A percentile compares a stretch with the other conserved stretches of the same genome.
phyloP scores from a whole-genome alignment of 2,113 vertebrate species.

The Indicator indicator region DNA sequence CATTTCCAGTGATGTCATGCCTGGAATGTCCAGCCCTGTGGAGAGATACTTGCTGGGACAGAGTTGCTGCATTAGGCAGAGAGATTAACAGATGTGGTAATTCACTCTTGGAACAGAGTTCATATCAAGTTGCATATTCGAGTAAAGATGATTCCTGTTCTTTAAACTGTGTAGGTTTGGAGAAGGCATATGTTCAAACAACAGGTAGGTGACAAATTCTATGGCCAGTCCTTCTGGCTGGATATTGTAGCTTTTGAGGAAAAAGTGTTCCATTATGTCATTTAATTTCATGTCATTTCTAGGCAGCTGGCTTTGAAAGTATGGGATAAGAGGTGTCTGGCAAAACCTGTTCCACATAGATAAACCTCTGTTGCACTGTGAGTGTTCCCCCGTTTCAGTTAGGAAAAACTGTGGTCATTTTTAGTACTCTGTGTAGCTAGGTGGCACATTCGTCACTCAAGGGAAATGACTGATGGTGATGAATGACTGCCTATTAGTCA shows the following conservation, averaged over 20 bases:
- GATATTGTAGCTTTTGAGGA: not conserved
- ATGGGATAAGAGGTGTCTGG: not conserved
- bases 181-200: not conserved
- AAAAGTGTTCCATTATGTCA: not conserved
- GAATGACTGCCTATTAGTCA: not conserved
- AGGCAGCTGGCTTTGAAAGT: not conserved
- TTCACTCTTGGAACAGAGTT: not conserved
- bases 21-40: slow-evolving; percentile 36
- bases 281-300: not conserved
- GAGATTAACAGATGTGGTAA: slow-evolving; percentile 44
- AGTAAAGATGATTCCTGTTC: not conserved
- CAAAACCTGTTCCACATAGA: not conserved
- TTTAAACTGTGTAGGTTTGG: not conserved
- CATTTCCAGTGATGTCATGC: slow-evolving; percentile 63
- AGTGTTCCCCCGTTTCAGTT: not conserved
- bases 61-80: not conserved
- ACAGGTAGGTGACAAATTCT: not conserved
- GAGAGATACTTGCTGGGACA: not conserved
- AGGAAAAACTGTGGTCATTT: not conserved
- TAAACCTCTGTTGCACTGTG: not conserved
- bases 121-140: not conserved
- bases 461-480: not conserved
- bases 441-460: not conserved
- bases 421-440: not conserved
- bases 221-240: not conserved